A percentile compares a stretch with the other conserved stretches of the same genome.
phyloP scores from a whole-genome alignment of 2,113 vertebrate species.

The Sylvia atricapilla region DNA sequence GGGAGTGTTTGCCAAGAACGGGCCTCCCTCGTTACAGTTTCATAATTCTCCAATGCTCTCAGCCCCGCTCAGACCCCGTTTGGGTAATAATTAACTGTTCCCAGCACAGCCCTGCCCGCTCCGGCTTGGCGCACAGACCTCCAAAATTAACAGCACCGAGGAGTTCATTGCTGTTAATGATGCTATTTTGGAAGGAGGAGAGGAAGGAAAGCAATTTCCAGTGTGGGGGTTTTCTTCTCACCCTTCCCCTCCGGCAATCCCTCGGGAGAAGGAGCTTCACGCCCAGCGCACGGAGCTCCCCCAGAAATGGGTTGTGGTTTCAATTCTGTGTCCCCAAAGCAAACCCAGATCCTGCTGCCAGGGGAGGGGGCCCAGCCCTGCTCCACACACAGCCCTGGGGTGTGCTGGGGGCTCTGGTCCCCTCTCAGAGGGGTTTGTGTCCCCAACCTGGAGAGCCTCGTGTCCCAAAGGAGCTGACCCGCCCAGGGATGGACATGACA shows the following conservation, averaged over 20 bases:
- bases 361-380: not conserved
- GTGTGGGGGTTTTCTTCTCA: not conserved
- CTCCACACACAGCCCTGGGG: not conserved
- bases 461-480: fast-evolving
- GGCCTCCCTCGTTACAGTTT: slow-evolving; percentile 47
- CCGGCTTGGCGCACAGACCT: not conserved
- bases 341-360: not conserved
- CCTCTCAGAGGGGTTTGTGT: not conserved
- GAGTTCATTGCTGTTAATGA: not conserved
- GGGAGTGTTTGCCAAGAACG: not conserved
- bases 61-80: slow-evolving; percentile 27
- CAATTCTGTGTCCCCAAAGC: not conserved
- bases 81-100: slow-evolving; percentile 58
- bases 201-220: slow-evolving; percentile 37
- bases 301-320: not conserved
- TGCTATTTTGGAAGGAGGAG: not conserved
- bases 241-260: not conserved
- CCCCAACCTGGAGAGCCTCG: not conserved
- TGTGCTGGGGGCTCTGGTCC: not conserved
- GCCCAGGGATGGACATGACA: fast-evolving
- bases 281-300: not conserved
- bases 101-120: not conserved
- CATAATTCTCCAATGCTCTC: slow-evolving; percentile 12
- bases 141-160: not conserved
- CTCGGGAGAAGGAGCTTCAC: not conserved